Evolutionary conservation across 1,140 invertebrate species (phyloP), one percentile per base, ranked within the genome.

Genomic region (Aleiodes sp.): DNA sequence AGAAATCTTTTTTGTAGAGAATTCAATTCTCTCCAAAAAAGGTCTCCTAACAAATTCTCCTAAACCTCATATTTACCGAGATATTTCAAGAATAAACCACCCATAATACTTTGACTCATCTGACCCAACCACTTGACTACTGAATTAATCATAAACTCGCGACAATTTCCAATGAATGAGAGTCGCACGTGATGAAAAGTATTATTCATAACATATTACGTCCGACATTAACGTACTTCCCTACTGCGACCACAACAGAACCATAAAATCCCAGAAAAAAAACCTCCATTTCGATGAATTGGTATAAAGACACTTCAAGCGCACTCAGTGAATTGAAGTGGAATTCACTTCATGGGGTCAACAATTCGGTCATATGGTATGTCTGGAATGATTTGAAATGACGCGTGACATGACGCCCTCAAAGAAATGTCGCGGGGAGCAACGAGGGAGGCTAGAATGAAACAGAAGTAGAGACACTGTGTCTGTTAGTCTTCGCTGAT

Each of bases 401-500:
- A 52, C 46, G 46, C 16, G 16, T 9, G 46, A 52, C 19, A 43
- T 43, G 19, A 43, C 39, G 12, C 4, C 4, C 31, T 35, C 10
- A 10, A 4, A 35, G 31, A 6, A 35, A 6, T 35, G 31, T 35
- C 10, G 31, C 10, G 31, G 31, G 31, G 31, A 35, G 31, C 31
- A 35, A 35, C 31, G 10, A 35, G 31, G 21, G 29, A 62, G 21
- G 9, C 26, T 16, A 62, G 60, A 35, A 29, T 28, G n/a, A 35
- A 16, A 46, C 35, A 41, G 31, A 31, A 31, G 35, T 26, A 35
- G 63, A 61, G 59, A 61, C 29, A 61, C 9, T 61, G 10, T 21
- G 59, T 61, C 28, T 63, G 33, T 35, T 41, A 16, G 24, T 63
- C 2, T 52, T 52, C 46, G 10, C 1, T 6, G 46, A 52, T 29